Evolutionary conservation across 1,140 invertebrate species (phyloP), one percentile per base, ranked within the genome.

Genomic region (Ctenoplectra terminalis): DNA sequence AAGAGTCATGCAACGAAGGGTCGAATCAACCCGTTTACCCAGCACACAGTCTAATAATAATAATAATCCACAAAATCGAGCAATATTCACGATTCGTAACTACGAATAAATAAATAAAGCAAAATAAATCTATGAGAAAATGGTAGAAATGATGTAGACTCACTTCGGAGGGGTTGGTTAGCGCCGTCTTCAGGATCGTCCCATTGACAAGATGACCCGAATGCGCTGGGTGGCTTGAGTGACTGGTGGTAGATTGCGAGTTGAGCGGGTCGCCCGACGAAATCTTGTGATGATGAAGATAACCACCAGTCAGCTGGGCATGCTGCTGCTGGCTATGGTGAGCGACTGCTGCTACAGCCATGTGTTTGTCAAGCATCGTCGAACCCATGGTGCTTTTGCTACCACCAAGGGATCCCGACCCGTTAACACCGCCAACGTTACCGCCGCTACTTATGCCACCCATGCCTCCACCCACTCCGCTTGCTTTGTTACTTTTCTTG

Each of bases 181-280:
- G 95, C 60, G 98, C 98, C 91, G 98, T 98, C 95, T 98, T 98
- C 83, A 99, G 95, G 90, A 99, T 99, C 89, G 97, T 98, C 81
- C 98, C 98, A 91, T 97, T 98, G 88, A 97, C 96, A 86, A 98
- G 94, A 91, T 97, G 96, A 77, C 96, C 95, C 85, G 93, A 89
- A 69, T 94, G 93, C 50, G 90, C 90, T 17, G 91, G 88, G 85
- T 92, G 91, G 87, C 85, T 93, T 76, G 91, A 92, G 87, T 94
- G 93, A 81, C 93, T 93, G 37, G 93, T 91, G 60, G 92, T 92
- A 48, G 92, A 90, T 83, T 91, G 93, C 3, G 93, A 92, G 81
- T 92, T 93, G 75, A 91, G 90, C 23, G 90, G 89, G 84, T 94
- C 94, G 56, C 87, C 92, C 82, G 93, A 93, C 67, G 92, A 90